Base-by-base conservation (phyloP, 2,888 invertebrate genomes). In the Trichacis sp. region DNA sequence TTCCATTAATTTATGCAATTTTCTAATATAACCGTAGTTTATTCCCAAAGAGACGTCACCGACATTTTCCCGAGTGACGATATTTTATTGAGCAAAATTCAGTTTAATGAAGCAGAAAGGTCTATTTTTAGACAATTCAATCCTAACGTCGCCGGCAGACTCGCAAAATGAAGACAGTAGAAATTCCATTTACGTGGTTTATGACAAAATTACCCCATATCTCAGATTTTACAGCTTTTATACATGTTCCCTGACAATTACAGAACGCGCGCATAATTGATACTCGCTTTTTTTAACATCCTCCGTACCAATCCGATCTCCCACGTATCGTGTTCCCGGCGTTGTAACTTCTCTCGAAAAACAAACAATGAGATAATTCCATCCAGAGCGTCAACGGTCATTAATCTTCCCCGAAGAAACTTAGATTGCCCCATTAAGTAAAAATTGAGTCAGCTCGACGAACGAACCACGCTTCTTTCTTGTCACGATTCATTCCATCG, bases 281-380 rank as follows among this genome's bases (percentile, higher is more conserved):
- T 52, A 63, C 63, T 56, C 53, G 53, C 57, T 56, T 57, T 63
- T 57, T 36, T 36, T 36, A 24, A 12, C 36, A 49, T 57, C n/a
- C n/a, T n/a, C n/a, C n/a, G n/a, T n/a, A n/a, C n/a, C 53, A 47
- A 12, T 19, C 1, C 17, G 14, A 52, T 52, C 56, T 29, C 30
- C 43, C 46, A 52, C 50, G 42, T 48, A 43, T 55, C 46, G 19
- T 38, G 9, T 53, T 43, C 17, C 24, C 24, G 17, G 48, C 14
- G 18, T 17, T 24, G 43, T 54, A 61, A 55, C 50, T 54, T 33
- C 15, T 20, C 42, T 48, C 29, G 45, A 47, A 17, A 51, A 55
- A 55, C 47, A 61, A 61, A 61, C 55, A 61, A 51, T 30, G 29
- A 52, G 52, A 47, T 51, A 51, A 51, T 61, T 55, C 38, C n/a